Evolutionary conservation across 2,888 invertebrate genomes (phyloP).

Genomic region (Octonoba sinensis): DNA sequence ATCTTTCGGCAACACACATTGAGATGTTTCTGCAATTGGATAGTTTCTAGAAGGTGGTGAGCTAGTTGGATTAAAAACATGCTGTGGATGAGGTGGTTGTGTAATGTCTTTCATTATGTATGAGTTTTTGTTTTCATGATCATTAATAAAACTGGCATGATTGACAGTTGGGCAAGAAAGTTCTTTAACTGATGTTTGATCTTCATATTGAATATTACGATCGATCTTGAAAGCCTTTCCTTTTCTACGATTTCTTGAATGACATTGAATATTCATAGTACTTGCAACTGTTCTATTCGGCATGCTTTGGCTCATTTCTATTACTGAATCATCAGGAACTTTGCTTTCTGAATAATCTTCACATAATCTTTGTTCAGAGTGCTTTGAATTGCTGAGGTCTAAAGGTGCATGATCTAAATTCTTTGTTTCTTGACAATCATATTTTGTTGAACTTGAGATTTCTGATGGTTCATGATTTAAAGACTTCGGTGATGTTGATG

Average conservation of each 20-base stretch:
- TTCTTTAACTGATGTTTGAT: neutral
- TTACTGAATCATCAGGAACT: neutral
- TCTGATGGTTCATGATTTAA: neutral
- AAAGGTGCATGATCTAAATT: no score
- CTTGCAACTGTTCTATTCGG: no score
- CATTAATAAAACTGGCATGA: neutral
- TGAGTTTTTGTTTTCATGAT: neutral
- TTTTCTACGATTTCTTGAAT: constrained; percentile 77
- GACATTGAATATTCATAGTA: no score
- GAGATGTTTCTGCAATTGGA: no score
- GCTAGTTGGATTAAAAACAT: no score
- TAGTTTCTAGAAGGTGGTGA: no score
- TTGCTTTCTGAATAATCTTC: neutral
- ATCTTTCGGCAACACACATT: no score
- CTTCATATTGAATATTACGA: constrained; percentile 67
- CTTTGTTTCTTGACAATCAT: no score
- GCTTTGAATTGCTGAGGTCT: neutral
- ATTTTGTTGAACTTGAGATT: neutral
- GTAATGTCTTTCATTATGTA: no score
- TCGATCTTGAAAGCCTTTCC: constrained; percentile 88
- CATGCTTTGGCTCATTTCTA: neutral
- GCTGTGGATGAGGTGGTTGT: no score
- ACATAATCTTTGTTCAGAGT: no score
- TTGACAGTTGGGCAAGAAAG: neutral
- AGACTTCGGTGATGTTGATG: no score